A percentile compares a stretch with the other conserved stretches of the same genome.
phyloP scores from a whole-genome alignment of 2,113 vertebrate genomes.

The Egretta garzetta region DNA sequence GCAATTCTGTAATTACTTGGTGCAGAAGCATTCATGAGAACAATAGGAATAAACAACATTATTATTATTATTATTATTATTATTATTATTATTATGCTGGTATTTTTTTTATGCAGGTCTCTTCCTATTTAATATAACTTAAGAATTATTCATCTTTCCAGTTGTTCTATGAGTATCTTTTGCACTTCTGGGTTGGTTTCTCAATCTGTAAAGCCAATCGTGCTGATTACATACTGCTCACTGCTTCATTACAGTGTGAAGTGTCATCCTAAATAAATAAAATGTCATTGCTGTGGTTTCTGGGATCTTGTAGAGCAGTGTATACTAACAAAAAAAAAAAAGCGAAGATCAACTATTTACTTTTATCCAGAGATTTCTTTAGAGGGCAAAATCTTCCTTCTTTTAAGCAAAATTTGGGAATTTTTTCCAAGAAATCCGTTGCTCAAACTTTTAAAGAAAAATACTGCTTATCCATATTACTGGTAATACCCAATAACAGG shows the following conservation, averaged over 20 bases:
- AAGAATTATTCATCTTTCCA: background rate
- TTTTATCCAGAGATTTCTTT: background rate
- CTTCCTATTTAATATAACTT: background rate
- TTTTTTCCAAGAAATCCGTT: background rate
- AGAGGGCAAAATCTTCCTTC: background rate
- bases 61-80: background rate
- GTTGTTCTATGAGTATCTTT: background rate
- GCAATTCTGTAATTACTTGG: background rate
- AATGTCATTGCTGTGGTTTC: background rate
- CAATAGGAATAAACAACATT: background rate
- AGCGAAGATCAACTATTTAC: background rate
- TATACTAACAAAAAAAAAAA: background rate
- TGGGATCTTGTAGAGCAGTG: background rate
- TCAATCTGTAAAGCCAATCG: background rate
- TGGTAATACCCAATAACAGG: background rate
- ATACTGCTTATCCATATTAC: background rate
- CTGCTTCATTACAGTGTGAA: background rate
- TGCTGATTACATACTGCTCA: background rate
- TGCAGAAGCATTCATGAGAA: slow-evolving; percentile 15
- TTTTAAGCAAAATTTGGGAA: background rate
- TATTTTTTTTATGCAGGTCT: background rate
- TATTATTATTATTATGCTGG: background rate
- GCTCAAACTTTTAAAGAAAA: background rate
- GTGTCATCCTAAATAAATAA: background rate
- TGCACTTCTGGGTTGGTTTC: background rate